Base-by-base conservation (phyloP, 64 coral and sea anemone genomes). In the Montipora capricornis region DNA sequence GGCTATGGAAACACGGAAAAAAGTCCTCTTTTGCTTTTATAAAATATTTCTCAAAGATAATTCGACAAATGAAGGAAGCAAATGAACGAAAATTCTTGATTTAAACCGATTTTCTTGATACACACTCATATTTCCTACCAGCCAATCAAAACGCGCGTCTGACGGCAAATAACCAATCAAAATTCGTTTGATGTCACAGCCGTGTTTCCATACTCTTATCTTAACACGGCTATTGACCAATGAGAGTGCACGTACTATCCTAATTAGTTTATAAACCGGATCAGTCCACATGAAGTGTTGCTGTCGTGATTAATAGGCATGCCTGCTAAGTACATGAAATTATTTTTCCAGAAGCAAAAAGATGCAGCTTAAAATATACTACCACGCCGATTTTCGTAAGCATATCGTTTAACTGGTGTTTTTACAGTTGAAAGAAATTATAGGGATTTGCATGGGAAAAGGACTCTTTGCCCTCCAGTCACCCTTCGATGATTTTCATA, bases 261-360 rank as follows among this genome's bases (percentile, higher is more conserved):
- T 71, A 71, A 71, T 71, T 71, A 71, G 68, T 71, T 71, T 71
- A 71, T 71, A 71, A 71, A 71, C 68, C 68, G 68, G 16, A 71
- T 71, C 53, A 57, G 53, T 57, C 53, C 53, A 57, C 53, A 57
- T 5, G 53, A 57, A 57, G 53, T 57, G 53, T 71, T 71, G 5
- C 68, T 71, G 11, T 71, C 68, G 68, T 71, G 68, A 71, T 71
- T 71, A 71, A 71, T 71, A 71, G 68, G 68, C 68, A 71, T 71
- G 68, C 68, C 68, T 71, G 68, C 68, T 71, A 71, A 71, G 68
- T 71, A 71, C 68, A 71, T 71, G 68, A 71, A 71, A 2, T 71
- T 71, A 71, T 71, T 71, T 71, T 71, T 71, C 60, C 5, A 71
- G 68, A 71, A 71, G 1, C 68, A 71, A 71, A 71, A 71, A 15